phyloP scores from a whole-genome alignment of 2,888 invertebrate genomes.

The Stegophylla sp. region DNA sequence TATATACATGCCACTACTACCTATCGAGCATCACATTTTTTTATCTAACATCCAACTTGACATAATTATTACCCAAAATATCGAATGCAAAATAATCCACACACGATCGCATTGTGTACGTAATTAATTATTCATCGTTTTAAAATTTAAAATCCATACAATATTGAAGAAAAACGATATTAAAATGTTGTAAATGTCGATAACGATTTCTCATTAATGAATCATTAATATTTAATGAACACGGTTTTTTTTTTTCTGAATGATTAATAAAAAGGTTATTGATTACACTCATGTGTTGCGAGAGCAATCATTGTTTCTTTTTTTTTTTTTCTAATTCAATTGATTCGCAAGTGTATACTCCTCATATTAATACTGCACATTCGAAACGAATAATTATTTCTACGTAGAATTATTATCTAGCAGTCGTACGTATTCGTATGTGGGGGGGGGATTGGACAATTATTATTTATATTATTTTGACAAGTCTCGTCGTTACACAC shows the following conservation, averaged over 20 bases:
- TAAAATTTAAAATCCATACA: neutral
- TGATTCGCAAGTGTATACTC: neutral
- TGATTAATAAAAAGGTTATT: slow-evolving; percentile 39
- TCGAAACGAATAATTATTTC: neutral
- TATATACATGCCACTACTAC: too few relatives aligned
- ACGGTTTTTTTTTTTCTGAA: slow-evolving; percentile 2
- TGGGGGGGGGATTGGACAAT: neutral
- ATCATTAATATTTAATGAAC: slow-evolving; percentile 44
- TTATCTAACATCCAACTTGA: neutral
- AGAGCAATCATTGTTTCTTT: slow-evolving; percentile 20
- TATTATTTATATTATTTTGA: too few relatives aligned
- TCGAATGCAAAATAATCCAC: neutral
- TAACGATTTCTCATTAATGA: slow-evolving; percentile 21
- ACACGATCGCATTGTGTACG: too few relatives aligned
- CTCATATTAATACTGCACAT: neutral
- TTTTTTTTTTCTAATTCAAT: slow-evolving; percentile 15
- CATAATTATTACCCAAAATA: neutral
- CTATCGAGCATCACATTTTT: too few relatives aligned
- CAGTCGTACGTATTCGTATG: neutral
- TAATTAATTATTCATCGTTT: slow-evolving; percentile 10
- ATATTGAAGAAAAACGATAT: neutral
- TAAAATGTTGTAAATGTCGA: slow-evolving; percentile 30
- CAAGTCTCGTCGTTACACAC: too few relatives aligned
- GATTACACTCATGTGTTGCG: neutral
- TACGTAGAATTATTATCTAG: neutral